Conservation (phyloP, 1,140 invertebrate species). For the Drosophila melanica region DNA sequence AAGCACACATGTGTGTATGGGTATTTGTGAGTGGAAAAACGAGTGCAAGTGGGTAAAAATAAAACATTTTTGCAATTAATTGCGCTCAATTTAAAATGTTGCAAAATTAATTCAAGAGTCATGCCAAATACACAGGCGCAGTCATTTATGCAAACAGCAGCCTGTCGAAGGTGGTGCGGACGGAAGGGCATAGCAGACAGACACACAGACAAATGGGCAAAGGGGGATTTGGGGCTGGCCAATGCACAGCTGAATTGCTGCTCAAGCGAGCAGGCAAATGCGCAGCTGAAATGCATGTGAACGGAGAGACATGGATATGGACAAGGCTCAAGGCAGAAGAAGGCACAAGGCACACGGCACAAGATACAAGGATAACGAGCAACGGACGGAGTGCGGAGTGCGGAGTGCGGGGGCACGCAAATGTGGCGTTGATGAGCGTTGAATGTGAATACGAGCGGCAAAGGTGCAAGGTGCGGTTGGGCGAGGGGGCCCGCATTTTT, state of each 20-base stretch:
- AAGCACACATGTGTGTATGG: constrained; percentile 8
- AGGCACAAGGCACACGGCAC: background rate
- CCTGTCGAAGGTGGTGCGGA: constrained; percentile 2
- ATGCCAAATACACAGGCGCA: constrained; percentile 82
- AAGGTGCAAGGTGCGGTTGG: background rate
- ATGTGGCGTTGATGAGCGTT: constrained; percentile 78
- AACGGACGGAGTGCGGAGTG: background rate
- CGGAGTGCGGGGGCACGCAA: constrained; percentile 44
- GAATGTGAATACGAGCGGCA: constrained; percentile 53
- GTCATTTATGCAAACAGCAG: constrained; percentile 77
- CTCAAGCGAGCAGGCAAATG: no score
- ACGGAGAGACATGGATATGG: constrained; percentile 16
- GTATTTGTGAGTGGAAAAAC: constrained; percentile 50
- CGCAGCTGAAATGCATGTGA: constrained; percentile 66
- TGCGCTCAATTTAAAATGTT: constrained; percentile 84
- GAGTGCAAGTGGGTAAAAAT: constrained; percentile 80
- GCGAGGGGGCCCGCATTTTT: constrained; percentile 4
- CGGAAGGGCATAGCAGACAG: constrained; percentile 14
- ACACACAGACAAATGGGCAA: no score
- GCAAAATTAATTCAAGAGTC: constrained; percentile 84
- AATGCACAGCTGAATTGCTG: constrained; percentile 67
- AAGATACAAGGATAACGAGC: background rate
- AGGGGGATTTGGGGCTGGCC: background rate
- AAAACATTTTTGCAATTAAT: constrained; percentile 84
- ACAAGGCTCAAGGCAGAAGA: constrained; percentile 2